Conservation (phyloP, 2,888 invertebrate species). For the Napeogenes sylphis region DNA sequence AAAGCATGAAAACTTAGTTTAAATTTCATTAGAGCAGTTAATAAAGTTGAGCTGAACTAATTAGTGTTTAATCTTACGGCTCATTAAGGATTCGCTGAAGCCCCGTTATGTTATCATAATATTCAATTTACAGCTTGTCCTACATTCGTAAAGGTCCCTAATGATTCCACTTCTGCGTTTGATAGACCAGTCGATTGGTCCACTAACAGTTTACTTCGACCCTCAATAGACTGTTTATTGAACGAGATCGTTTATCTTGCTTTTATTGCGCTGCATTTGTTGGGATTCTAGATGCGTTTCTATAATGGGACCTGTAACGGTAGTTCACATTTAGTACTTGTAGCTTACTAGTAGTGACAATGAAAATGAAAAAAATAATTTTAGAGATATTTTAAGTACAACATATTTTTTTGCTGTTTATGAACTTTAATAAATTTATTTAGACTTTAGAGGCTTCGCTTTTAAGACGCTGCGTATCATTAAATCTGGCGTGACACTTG, state of each 20-base stretch:
- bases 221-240: slow-evolving; percentile 49
- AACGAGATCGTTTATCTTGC: slow-evolving; percentile 53
- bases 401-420: no score
- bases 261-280: slow-evolving; percentile 53
- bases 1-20: slow-evolving; percentile 17
- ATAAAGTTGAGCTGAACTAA: slow-evolving; percentile 18
- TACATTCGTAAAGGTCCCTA: slow-evolving; percentile 29
- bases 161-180: slow-evolving; percentile 31
- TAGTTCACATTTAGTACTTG: slow-evolving; percentile 29
- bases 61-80: slow-evolving; percentile 20
- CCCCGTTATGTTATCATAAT: slow-evolving; percentile 20
- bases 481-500: no score
- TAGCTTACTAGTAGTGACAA: slow-evolving; percentile 10
- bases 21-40: slow-evolving; percentile 16
- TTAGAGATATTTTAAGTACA: no score
- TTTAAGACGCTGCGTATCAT: no score
- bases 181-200: slow-evolving; percentile 26
- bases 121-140: slow-evolving; percentile 16
- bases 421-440: no score
- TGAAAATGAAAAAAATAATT: not conserved
- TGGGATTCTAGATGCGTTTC: slow-evolving; percentile 37
- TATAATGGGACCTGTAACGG: slow-evolving; percentile 41
- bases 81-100: slow-evolving; percentile 24
- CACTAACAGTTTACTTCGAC: slow-evolving; percentile 37
- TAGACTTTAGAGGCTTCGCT: no score